Base-by-base conservation (phyloP, 2,113 vertebrate species). In the Pithys albifrons region DNA sequence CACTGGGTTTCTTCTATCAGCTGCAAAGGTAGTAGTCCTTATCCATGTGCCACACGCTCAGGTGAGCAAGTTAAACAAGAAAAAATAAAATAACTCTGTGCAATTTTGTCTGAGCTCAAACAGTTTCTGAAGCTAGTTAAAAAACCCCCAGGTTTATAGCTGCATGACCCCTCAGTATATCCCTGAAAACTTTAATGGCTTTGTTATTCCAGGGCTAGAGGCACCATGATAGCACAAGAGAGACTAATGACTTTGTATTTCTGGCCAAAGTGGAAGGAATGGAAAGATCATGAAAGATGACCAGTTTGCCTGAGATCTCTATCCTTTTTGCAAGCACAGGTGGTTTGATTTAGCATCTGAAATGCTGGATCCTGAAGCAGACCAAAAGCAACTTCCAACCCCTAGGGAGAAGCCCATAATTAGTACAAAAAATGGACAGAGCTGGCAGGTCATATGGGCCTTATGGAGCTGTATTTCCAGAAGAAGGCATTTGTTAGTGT, bases 271-370 rank as follows among this genome's bases (percentile, higher is more conserved):
- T 0, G 5, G 65, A 90, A 94, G 69, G 76, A 87, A 81, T 65
- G 72, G 76, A 84, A 95, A 93, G 48, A 89, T 52, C 65, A 57
- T 84, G 83, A 95, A 92, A 91, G 88, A 81, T 49, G 74, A 93
- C 67, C 85, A 89, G 74, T 79, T 91, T 95, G 72, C 24, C 70
- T 89, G 85, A 92, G 61, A 91, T 91, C 79, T 94, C 88, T 84
- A 90, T 78, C 69, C 45, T 9, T 93, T 94, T 57, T 92, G 37
- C 85, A 95, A 83, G 43, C 79, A 78, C 72, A 96, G 76, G 92
- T 96, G 85, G 85, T 95, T 95, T 84, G 88, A 72, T 96, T 92
- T 96, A 95, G 28, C 80, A 89, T 92, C 65, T 92, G 80, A 93
- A 93, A 91, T 0, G 0, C 6, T 95, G 73, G 73, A 65, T 64